Conservation (phyloP, 2,888 invertebrate genomes). For the Acheta domesticus region DNA sequence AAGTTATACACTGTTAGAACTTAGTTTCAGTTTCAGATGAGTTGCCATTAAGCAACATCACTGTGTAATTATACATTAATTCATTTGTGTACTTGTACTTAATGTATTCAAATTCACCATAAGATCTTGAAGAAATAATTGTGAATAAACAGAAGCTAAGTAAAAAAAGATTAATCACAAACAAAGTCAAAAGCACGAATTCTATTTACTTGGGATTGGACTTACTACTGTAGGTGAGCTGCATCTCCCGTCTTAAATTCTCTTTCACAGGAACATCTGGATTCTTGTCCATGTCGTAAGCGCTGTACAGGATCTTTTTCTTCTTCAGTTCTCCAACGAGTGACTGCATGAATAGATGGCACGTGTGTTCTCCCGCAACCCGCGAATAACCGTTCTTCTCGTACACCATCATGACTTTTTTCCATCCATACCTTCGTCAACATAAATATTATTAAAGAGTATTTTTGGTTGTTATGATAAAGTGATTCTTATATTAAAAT, state of each 20-base stretch:
- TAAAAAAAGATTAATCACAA: too few relatives aligned
- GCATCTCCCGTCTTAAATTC: constrained; percentile 62
- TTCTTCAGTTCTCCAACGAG: constrained; percentile 59
- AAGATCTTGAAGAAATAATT: too few relatives aligned
- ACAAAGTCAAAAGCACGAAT: too few relatives aligned
- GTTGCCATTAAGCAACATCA: too few relatives aligned
- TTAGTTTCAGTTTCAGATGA: too few relatives aligned
- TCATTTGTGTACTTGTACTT: too few relatives aligned
- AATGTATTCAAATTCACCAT: too few relatives aligned
- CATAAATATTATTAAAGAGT: neutral
- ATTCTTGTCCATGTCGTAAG: constrained; percentile 58
- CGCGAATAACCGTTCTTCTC: constrained; percentile 67
- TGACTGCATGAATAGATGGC: constrained; percentile 71
- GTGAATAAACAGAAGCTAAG: too few relatives aligned
- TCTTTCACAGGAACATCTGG: constrained; percentile 60
- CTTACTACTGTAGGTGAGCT: constrained; percentile 57
- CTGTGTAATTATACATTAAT: too few relatives aligned
- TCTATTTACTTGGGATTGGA: constrained; percentile 38
- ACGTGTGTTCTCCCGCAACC: constrained; percentile 67
- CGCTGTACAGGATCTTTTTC: constrained; percentile 50
- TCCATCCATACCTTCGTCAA: constrained; percentile 65
- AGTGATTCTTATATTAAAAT: too few relatives aligned
- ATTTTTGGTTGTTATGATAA: too few relatives aligned
- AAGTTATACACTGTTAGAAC: too few relatives aligned
- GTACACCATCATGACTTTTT: constrained; percentile 68